These are phyloP conservation scores for Heterocephalus glaber DNA, from an alignment of 2,113 vertebrate genomes.

Conservation along the genomic window DNA sequence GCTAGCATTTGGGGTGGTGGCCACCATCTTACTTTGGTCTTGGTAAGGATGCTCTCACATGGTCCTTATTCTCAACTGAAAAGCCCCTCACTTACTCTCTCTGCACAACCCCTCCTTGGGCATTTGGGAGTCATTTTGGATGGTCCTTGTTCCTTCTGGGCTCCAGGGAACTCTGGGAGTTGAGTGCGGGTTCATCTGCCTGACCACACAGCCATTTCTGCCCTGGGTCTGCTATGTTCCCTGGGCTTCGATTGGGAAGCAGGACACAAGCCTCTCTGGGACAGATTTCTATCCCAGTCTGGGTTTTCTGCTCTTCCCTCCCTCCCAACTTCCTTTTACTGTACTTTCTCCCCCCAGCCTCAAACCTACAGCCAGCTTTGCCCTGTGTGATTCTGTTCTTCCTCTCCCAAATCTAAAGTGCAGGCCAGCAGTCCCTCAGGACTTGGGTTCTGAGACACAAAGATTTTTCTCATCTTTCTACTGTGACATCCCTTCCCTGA, in stretches of 20 bases:
- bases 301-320: background rate
- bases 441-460: conserved; percentile 10
- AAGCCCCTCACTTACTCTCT: background rate
- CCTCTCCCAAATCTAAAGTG: background rate
- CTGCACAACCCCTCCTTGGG: background rate
- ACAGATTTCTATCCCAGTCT: background rate
- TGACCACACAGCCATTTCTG: background rate
- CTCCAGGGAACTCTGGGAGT: background rate
- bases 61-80: background rate
- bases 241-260: background rate
- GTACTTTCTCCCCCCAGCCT: background rate
- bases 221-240: background rate
- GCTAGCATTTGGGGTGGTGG: background rate
- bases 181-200: background rate
- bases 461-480: conserved; percentile 43
- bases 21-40: background rate
- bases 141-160: background rate
- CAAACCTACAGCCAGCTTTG: background rate
- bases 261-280: background rate
- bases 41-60: background rate
- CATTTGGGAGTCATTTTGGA: background rate
- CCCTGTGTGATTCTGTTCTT: background rate
- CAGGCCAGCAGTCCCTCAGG: background rate
- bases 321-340: background rate
- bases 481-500: conserved; percentile 30